Evolutionary conservation across 2,888 invertebrate species (phyloP).

Genomic region (Spialia ferax): DNA sequence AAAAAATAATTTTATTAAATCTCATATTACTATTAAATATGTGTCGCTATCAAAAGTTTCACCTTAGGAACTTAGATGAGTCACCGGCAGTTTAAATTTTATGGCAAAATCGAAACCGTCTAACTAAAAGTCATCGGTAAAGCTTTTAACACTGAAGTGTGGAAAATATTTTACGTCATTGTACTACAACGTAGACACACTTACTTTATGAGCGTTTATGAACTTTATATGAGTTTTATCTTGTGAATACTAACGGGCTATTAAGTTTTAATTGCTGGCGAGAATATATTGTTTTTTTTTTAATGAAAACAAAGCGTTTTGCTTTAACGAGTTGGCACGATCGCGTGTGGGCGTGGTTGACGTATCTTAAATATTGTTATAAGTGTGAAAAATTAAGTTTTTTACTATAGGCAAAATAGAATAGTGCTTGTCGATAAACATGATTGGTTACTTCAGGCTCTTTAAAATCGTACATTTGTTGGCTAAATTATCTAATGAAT

Average conservation of each 20-base stretch:
- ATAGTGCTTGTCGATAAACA: too few species aligned
- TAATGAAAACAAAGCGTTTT: slow-evolving; percentile 20
- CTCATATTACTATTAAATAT: background rate
- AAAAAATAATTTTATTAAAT: background rate
- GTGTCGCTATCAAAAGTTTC: background rate
- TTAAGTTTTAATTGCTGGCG: slow-evolving; percentile 35
- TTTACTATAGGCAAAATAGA: too few species aligned
- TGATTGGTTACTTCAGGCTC: too few species aligned
- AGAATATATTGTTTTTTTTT: slow-evolving; percentile 28
- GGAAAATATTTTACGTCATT: slow-evolving; percentile 25
- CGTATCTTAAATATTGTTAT: too few species aligned
- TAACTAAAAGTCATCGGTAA: slow-evolving; percentile 15
- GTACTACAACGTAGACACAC: slow-evolving; percentile 22
- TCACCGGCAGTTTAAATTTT: background rate
- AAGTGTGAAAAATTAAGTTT: too few species aligned
- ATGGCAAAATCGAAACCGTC: slow-evolving; percentile 13
- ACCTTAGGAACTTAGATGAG: background rate
- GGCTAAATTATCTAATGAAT: too few species aligned
- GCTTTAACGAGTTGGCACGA: slow-evolving; percentile 9
- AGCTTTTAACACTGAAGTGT: slow-evolving; percentile 38
- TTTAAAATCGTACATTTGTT: too few species aligned
- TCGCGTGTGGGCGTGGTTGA: slow-evolving; percentile 18
- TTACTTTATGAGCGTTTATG: slow-evolving; percentile 29
- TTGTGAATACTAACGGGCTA: slow-evolving; percentile 33
- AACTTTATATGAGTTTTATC: slow-evolving; percentile 35